Conservation (phyloP, 1,140 invertebrate species). For the Lepidurus packardi region DNA sequence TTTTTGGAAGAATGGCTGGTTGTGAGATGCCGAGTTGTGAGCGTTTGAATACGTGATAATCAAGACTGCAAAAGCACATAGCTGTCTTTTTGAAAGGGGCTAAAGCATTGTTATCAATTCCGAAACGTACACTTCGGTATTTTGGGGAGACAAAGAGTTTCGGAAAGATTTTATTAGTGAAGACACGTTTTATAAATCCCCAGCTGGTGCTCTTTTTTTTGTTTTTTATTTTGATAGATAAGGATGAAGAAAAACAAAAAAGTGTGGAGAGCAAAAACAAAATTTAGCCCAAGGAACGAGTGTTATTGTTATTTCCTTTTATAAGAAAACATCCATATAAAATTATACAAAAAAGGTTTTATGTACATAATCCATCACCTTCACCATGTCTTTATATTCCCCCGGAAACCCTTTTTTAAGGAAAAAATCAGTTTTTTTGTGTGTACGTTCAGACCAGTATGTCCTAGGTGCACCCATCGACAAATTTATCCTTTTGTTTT, state of each 20-base stretch:
- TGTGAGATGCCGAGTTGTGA: slow-evolving; percentile 14
- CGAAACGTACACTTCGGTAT: neutral
- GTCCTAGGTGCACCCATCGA: slow-evolving; percentile 7
- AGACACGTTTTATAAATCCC: neutral
- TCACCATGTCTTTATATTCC: neutral
- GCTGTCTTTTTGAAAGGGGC: neutral
- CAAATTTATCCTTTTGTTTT: neutral
- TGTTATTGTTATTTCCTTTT: slow-evolving; percentile 11
- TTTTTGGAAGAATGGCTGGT: neutral
- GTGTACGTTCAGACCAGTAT: slow-evolving; percentile 17
- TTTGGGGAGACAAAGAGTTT: neutral
- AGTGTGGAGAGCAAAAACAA: neutral
- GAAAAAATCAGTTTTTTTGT: neutral
- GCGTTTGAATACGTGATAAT: neutral
- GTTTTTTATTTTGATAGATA: neutral
- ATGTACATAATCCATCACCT: slow-evolving; percentile 11
- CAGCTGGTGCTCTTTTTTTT: slow-evolving; percentile 4
- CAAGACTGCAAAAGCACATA: neutral
- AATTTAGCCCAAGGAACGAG: neutral
- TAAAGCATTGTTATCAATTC: neutral
- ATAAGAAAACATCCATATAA: neutral
- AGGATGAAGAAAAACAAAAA: neutral
- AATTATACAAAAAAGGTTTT: slow-evolving; percentile 6
- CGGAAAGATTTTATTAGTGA: neutral
- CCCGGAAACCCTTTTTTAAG: neutral